Base-by-base conservation (phyloP, 2,888 invertebrate genomes). In the Crematogaster levior region DNA sequence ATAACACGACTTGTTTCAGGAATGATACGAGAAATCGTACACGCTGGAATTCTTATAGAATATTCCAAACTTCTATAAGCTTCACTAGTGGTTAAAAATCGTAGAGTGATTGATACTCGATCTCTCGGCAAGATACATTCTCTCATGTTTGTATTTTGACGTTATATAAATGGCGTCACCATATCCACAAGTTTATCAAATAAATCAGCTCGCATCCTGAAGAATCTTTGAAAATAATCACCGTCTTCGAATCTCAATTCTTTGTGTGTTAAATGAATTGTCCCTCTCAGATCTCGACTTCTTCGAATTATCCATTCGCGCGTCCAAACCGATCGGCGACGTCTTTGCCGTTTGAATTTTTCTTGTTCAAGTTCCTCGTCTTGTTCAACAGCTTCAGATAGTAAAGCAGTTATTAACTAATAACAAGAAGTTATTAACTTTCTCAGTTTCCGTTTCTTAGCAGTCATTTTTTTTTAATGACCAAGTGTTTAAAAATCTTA, bases 61-160 rank as follows among this genome's bases (percentile, higher is more conserved):
- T 53, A 53, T 53, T 53, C 24, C 7, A 53, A 53, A 24, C 53
- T 53, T 53, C 12, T 21, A 18, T 53, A 53, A 53, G n/a, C 18
- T 53, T 21, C 24, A 53, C 53, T 24, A 3, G 53, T 53, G 18
- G 24, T 12, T 53, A 53, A 53, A 53, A 53, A 53, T 18, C 53
- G n/a, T 21, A 24, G 18, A 21, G 24, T 53, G 24, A 53, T 3
- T 53, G 53, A 53, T 24, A 53, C 24, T 24, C 24, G 53, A n/a
- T 24, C 24, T 7, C 18, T 53, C 3, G 24, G 24, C 1, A 24
- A 53, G n/a, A 53, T 53, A 53, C 53, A 24, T 4, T 53, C 24
- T 53, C 53, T 53, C 53, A 53, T 53, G 18, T 24, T 53, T 9
- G 53, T 53, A 53, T 53, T 53, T 53, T 53, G 53, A 53, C 53